Evolutionary conservation across 1,140 invertebrate species (phyloP).

Genomic region (Melanaphis sacchari): DNA sequence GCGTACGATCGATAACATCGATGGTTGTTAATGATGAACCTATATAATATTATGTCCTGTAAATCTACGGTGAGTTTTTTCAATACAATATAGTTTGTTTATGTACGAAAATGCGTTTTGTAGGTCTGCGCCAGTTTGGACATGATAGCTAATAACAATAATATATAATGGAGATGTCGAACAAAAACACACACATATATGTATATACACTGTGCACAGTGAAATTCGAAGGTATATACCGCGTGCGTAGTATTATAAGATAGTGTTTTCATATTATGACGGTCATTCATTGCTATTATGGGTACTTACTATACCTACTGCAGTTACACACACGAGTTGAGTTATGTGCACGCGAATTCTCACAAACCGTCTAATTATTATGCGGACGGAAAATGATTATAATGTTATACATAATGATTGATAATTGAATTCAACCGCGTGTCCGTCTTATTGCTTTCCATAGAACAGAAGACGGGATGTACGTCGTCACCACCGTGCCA

Average conservation of each 20-base stretch:
- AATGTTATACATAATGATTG: slow-evolving; percentile 12
- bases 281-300: background rate
- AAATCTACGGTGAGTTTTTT: background rate
- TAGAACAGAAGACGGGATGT: background rate
- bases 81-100: background rate
- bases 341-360: background rate
- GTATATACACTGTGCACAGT: background rate
- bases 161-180: background rate
- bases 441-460: slow-evolving; percentile 10
- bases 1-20: background rate
- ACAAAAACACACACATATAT: background rate
- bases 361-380: slow-evolving; percentile 21
- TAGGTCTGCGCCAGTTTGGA: background rate
- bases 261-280: slow-evolving; percentile 10
- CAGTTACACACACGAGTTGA: background rate
- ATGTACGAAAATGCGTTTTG: background rate
- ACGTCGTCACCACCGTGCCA: background rate
- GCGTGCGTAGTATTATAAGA: background rate
- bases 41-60: background rate
- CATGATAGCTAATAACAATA: background rate
- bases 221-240: background rate
- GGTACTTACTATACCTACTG: background rate
- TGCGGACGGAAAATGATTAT: slow-evolving; percentile 14
- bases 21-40: background rate
- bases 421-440: slow-evolving; percentile 32